Percentiles rank a stretch among this genome's conserved stretches.
These are phyloP conservation scores for Acholoe squamosa DNA, from an alignment of 2,888 invertebrate genomes.

Conservation along the genomic window DNA sequence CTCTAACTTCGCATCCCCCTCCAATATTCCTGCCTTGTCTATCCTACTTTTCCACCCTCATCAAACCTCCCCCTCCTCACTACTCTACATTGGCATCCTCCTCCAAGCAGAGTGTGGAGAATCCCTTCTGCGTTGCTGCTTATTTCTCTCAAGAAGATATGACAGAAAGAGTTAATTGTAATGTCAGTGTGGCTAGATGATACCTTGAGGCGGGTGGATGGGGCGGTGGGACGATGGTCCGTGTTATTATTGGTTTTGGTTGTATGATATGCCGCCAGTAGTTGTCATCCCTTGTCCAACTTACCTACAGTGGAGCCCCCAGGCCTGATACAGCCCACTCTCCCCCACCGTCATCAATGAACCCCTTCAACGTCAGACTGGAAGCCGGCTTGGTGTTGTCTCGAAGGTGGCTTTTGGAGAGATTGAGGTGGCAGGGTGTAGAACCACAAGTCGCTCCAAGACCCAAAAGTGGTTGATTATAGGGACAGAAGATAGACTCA, in stretches of 20 bases:
- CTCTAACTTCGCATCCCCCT: no score
- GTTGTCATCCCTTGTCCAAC: neutral
- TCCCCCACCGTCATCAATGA: neutral
- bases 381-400: no score
- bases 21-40: no score
- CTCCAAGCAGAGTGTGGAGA: no score
- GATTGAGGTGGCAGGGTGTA: no score
- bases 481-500: neutral
- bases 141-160: neutral
- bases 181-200: neutral
- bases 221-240: neutral
- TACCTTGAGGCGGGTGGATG: neutral
- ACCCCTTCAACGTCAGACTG: no score
- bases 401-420: no score
- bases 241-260: neutral
- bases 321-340: neutral
- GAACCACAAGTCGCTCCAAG: no score
- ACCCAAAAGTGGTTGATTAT: neutral
- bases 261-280: neutral
- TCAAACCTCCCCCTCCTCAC: no score
- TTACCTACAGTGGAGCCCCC: neutral
- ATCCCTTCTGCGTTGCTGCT: neutral
- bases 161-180: neutral
- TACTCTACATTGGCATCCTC: no score
- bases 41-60: no score